Conservation (phyloP, 2,888 invertebrate species). For the Caenorhabditis sp. region DNA sequence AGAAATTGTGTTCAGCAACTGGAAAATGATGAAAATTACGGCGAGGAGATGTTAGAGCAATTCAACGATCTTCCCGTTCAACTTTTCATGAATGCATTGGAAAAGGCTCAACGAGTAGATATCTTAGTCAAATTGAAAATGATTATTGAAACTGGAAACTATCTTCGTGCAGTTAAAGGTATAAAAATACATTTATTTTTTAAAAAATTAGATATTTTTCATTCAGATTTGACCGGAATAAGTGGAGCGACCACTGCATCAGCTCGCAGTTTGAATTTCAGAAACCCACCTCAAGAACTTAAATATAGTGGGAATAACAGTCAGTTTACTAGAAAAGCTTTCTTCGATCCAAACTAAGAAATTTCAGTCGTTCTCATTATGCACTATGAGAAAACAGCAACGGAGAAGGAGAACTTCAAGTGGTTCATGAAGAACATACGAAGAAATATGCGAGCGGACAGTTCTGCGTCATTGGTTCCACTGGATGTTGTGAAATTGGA, state of each 20-base stretch:
- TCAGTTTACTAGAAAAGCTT: neutral
- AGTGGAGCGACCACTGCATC: neutral
- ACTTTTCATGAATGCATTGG: conserved; percentile 36
- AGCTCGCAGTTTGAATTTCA: neutral
- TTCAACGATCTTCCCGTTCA: conserved; percentile 29
- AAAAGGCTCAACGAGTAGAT: conserved; percentile 48
- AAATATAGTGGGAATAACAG: neutral
- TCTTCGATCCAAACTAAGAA: neutral
- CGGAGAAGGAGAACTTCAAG: conserved; percentile 34
- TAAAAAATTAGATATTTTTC: too few relatives aligned
- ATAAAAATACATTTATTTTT: too few relatives aligned
- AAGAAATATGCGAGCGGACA: conserved; percentile 11
- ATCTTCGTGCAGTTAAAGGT: neutral
- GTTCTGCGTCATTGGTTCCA: neutral
- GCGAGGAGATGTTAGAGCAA: conserved; percentile 12
- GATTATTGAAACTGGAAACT: conserved; percentile 1
- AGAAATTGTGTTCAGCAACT: conserved; percentile 23
- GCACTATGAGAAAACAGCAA: conserved; percentile 42
- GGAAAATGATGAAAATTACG: neutral
- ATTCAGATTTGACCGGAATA: neutral
- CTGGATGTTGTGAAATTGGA: conserved; percentile 37
- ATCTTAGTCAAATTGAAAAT: conserved; percentile 41
- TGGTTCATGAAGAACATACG: conserved; percentile 60
- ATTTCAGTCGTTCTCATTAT: conserved; percentile 50
- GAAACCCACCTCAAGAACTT: neutral